phyloP scores from a whole-genome alignment of 2,797 vertebrate genomes.

The Lates japonicus region DNA sequence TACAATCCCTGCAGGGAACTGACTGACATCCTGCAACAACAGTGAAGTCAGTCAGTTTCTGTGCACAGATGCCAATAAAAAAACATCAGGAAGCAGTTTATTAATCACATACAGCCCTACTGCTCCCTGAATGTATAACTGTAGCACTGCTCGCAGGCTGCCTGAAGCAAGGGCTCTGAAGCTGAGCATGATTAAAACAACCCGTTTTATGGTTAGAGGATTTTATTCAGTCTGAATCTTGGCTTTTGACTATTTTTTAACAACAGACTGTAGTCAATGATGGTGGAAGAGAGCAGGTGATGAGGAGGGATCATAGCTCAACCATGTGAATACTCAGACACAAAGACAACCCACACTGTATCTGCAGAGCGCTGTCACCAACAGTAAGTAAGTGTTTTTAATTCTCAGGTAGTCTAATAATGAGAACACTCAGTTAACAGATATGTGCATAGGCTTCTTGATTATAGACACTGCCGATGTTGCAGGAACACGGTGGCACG shows the following conservation, averaged over 20 bases:
- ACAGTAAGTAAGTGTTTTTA: conserved; percentile 39
- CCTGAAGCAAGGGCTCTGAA: conserved; percentile 26
- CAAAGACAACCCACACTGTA: conserved; percentile 33
- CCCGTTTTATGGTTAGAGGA: conserved; percentile 8
- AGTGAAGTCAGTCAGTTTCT: conserved; percentile 46
- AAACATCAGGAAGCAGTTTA: conserved; percentile 67
- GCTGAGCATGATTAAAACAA: conserved; percentile 39
- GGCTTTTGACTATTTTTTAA: background rate
- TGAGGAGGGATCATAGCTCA: background rate
- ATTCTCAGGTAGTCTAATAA: conserved; percentile 40
- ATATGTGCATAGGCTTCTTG: conserved; percentile 71
- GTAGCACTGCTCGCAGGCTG: conserved; percentile 43
- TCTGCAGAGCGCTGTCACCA: conserved; percentile 28
- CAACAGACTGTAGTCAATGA: background rate
- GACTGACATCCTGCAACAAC: conserved; percentile 54
- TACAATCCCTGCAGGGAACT: conserved; percentile 75
- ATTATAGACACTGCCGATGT: conserved; percentile 49
- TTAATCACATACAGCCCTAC: conserved; percentile 59
- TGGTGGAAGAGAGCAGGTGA: background rate
- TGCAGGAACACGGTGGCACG: conserved; percentile 18
- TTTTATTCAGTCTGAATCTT: background rate
- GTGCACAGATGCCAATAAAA: conserved; percentile 58
- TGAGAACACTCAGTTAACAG: conserved; percentile 63
- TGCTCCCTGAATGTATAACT: conserved; percentile 56
- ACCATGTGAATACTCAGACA: conserved; percentile 22